Evolutionary conservation across 2,888 invertebrate genomes (phyloP), one percentile per base, ranked within the genome.

Genomic region (Hypolimnas misippus): DNA sequence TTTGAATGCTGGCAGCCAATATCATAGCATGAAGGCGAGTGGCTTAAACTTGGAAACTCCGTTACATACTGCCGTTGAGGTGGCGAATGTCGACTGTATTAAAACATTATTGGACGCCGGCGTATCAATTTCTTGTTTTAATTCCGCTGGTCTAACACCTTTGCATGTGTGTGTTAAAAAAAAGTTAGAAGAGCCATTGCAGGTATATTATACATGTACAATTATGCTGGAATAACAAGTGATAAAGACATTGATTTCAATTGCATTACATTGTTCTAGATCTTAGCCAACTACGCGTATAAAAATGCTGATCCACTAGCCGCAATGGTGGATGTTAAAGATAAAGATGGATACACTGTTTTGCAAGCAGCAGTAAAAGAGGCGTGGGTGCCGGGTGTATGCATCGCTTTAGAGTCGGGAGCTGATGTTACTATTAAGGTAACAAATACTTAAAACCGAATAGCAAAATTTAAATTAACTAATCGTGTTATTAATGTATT

Each of bases 311-410:
- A 90, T 63, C 90, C 91, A 0, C 60, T 90, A 25, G 72, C 77
- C 19, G 85, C 88, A 0, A 77, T 86, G 65, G 85, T 92, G 1
- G 92, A 93, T 63, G 87, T 92, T 1, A 88, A 87, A 57, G 92
- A 93, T 66, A 77, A 75, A 52, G 83, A 86, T 8, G 92, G 93
- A 0, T 87, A 91, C 44, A 93, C 93, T n/a, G 91, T 93, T 0
- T 76, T 93, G 3, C 93, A 93, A 68, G 77, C 87, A 1, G 93
- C 93, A 1, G 87, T 93, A 0, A 86, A 88, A 62, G 84, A 84
- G 0, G 87, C 89, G 0, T 93, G 93, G 93, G 86, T 89, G 5
- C 83, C 88, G 3, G 93, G 93, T 0, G 92, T 93, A 0, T 89
- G 89, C 53, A 83, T 93, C 1, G 86, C 93, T 2, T 74, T 94